These are phyloP conservation scores for Nemotelus nigrinus DNA, from an alignment of 2,888 invertebrate species.

Conservation along the genomic window DNA sequence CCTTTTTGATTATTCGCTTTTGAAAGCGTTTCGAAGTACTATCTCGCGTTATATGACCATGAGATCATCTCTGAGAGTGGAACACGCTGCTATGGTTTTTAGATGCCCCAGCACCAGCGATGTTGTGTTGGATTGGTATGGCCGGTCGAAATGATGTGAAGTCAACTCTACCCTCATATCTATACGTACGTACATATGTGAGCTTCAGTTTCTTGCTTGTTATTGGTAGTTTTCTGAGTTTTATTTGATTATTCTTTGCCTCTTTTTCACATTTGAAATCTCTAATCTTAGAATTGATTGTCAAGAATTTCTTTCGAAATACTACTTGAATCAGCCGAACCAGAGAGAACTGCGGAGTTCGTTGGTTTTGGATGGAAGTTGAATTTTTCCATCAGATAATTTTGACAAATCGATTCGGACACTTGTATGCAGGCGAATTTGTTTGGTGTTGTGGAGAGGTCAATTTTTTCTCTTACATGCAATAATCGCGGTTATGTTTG, in stretches of 20 bases:
- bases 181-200: too few relatives aligned
- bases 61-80: constrained; percentile 38
- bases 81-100: neutral
- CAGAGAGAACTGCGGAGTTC: neutral
- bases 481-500: neutral
- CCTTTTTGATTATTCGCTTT: constrained; percentile 41
- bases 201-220: neutral
- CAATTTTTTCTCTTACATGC: neutral
- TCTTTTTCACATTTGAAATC: constrained; percentile 1
- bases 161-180: too few relatives aligned
- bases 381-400: neutral
- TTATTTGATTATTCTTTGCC: neutral
- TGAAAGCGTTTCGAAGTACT: constrained; percentile 16
- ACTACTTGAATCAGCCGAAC: neutral
- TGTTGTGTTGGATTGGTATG: neutral
- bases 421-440: neutral
- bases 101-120: neutral
- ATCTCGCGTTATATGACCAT: constrained; percentile 35
- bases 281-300: constrained; percentile 35
- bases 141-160: too few relatives aligned
- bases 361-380: neutral
- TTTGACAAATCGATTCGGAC: constrained; percentile 11
- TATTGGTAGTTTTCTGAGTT: constrained; percentile 21
- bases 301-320: constrained; percentile 21
- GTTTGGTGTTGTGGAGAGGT: too few relatives aligned